phyloP scores from a whole-genome alignment of 2,888 invertebrate species.

The Oscheius sp. region DNA sequence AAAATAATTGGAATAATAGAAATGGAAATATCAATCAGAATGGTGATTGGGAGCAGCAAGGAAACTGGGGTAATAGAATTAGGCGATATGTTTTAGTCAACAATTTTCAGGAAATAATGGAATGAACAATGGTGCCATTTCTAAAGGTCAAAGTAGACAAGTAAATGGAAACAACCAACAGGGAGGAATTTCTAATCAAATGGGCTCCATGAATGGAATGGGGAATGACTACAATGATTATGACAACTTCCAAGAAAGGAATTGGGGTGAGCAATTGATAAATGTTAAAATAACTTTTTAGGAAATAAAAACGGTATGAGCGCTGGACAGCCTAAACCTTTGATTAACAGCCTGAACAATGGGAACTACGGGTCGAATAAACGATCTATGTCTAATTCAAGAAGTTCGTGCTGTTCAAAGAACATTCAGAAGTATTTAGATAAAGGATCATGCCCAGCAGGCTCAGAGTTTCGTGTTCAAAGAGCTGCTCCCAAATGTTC shows the following conservation, averaged over 20 bases:
- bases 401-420: not conserved
- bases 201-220: not conserved
- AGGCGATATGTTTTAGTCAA: too few species aligned
- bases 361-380: not conserved
- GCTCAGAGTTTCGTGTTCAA: conserved; percentile 40
- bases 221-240: conserved; percentile 14
- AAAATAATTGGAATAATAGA: not conserved
- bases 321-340: not conserved
- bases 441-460: conserved; percentile 34
- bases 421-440: not conserved
- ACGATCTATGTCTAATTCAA: not conserved
- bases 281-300: not conserved
- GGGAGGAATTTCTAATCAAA: not conserved
- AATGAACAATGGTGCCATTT: not conserved
- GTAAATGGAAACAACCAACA: not conserved
- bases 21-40: not conserved
- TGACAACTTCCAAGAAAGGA: not conserved
- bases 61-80: not conserved
- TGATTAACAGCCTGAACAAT: not conserved
- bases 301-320: not conserved
- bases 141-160: conserved; percentile 9
- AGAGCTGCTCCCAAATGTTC: conserved; percentile 40
- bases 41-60: not conserved
- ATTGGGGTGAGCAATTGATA: not conserved
- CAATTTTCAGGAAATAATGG: not conserved